Base-by-base conservation (phyloP, 1,140 invertebrate species). In the Metaphire vulgaris region DNA sequence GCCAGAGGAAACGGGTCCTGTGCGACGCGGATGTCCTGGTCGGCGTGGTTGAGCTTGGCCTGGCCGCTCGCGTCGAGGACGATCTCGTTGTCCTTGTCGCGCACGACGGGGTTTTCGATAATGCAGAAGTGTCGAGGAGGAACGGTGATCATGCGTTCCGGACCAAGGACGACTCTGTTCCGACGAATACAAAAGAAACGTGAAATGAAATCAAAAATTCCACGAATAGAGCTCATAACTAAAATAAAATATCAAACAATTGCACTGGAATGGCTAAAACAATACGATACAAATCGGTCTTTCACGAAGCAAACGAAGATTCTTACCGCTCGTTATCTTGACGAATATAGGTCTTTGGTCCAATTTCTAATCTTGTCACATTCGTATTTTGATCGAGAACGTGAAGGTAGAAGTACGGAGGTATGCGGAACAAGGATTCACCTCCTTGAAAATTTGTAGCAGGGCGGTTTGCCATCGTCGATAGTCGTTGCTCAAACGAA, bases 1-100 rank as follows among this genome's bases (percentile, higher is more conserved):
- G 88, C 80, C 88, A 89, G 81, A 26, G 88, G 88, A 78, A 89
- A 89, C 2, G 88, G 88, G n/a, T 88, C 88, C 77, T 88, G 87
- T 28, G 87, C 83, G 28, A 88, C 81, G 29, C 88, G 80, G 65
- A 88, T 86, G 79, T 89, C 88, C 29, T 83, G 81, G 77, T 89
- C 88, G 76, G 86, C 88, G 82, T 88, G 86, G 2, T 79, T 77
- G 15, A 89, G 81, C 76, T 85, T 84, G 0, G 81, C 83, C 78
- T 88, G 87, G 28, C 87, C 87, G 77, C 74, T 74, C 15, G 72
- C 78, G 79, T 89, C 87, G 76, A 81, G 78, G 0, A 85, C 78
- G 33, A 87, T 79, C 31, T 80, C 78, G 33, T 78, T 80, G 64
- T 88, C 84, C 31, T 81, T 82, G 81, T 87, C 81, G 68, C 80